A percentile compares a stretch with the other conserved stretches of the same genome.
Evolutionary conservation across 1,140 invertebrate genomes (phyloP).

Genomic region (Nautilus pompilius): DNA sequence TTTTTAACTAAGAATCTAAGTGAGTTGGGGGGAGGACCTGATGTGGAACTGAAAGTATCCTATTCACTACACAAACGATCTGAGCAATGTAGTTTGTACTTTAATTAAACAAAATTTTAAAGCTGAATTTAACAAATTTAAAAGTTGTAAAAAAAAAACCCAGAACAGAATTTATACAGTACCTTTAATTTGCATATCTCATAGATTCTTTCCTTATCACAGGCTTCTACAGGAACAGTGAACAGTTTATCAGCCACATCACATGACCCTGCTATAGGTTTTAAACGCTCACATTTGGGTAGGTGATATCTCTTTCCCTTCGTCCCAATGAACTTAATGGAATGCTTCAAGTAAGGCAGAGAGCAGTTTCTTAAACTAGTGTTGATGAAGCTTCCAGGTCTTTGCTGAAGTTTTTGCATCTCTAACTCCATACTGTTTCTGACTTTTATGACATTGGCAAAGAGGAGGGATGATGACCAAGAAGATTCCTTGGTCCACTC

Average conservation of each 20-base stretch:
- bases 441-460: no score
- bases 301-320: no score
- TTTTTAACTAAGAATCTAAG: neutral
- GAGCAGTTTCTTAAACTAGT: no score
- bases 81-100: neutral
- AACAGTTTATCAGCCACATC: constrained; percentile 23
- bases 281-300: constrained; percentile 20
- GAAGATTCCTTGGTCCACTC: no score
- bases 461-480: no score
- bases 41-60: neutral
- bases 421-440: no score
- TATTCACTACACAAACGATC: neutral
- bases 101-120: neutral
- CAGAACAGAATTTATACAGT: neutral
- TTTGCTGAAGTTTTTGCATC: no score
- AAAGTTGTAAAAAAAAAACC: neutral
- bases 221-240: constrained; percentile 8
- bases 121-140: neutral
- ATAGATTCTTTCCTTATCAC: constrained; percentile 4
- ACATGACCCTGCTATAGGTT: constrained; percentile 24
- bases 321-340: no score
- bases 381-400: no score
- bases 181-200: constrained; percentile 22
- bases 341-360: no score
- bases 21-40: neutral